Base-by-base conservation (phyloP, 2,888 invertebrate genomes). In the Ichneumon xanthorius region DNA sequence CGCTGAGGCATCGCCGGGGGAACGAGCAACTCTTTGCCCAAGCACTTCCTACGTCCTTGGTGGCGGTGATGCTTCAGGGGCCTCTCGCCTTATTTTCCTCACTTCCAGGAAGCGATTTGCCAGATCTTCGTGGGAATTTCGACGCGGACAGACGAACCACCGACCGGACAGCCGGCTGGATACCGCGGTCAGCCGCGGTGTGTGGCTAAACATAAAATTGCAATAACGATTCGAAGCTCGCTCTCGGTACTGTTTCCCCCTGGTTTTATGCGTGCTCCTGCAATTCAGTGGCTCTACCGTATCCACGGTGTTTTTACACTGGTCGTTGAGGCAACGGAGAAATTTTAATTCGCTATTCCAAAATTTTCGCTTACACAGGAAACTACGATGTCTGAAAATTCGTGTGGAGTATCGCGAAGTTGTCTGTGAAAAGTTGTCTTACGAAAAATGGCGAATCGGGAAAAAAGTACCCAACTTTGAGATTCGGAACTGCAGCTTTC, bases 71-170 rank as follows among this genome's bases (percentile, higher is more conserved):
- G 78, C 85, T 85, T 65, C 78, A 19, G 53, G 85, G 71, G 65
- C 75, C 84, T 78, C 61, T 65, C 53, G 79, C 70, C 75, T 85
- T 82, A 75, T 85, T 82, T 82, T 82, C 82, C 71, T 79, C 50
- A 75, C 71, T 85, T 82, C 82, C 85, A 85, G 82, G 85, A 85
- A 85, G 82, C 85, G 85, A 85, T 85, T 85, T 82, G 71, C 82
- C 82, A 79, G 75, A 82, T 85, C 85, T 80, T 85, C 85, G 85
- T 85, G 85, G 82, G 85, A 85, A 85, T 85, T 85, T 85, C 67
- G 75, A 82, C 81, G 71, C 71, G 58, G 75, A 48, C 30, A 82
- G 70, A 26, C 67, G 72, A 45, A 55, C 85, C 75, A 75, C 65
- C 68, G 53, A 77, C 77, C 68, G 50, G 40, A 80, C 72, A 67